Conservation (phyloP, 2,113 vertebrate genomes). For the Chionomys nivalis region DNA sequence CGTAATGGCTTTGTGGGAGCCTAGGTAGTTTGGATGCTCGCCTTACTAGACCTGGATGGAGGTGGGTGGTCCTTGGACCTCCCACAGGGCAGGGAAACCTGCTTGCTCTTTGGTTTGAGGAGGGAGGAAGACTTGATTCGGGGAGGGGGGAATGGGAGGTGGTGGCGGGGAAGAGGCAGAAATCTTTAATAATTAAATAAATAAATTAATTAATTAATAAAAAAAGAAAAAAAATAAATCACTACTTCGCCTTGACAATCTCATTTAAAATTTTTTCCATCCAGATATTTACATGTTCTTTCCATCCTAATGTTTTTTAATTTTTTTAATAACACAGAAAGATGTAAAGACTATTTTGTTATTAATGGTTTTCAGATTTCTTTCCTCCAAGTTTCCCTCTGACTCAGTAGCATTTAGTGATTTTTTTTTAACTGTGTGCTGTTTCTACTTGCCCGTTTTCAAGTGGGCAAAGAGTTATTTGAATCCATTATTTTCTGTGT, state of each 20-base stretch:
- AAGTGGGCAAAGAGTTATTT: background rate
- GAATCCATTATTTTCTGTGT: background rate
- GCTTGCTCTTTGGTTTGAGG: too few species aligned
- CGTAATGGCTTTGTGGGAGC: too few species aligned
- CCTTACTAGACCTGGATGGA: too few species aligned
- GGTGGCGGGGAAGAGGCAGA: too few species aligned
- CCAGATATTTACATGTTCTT: background rate
- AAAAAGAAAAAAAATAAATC: too few species aligned
- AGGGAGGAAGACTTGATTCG: too few species aligned
- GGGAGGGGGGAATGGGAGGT: too few species aligned
- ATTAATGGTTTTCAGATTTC: constrained; percentile 19
- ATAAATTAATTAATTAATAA: too few species aligned
- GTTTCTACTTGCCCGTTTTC: background rate
- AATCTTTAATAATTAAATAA: too few species aligned
- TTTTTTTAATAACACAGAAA: constrained; percentile 13
- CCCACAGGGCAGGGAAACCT: too few species aligned
- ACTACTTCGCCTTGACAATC: background rate
- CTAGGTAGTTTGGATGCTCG: too few species aligned
- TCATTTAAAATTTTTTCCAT: background rate
- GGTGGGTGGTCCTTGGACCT: too few species aligned
- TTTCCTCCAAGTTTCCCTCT: background rate
- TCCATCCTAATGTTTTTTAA: background rate
- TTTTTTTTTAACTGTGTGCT: background rate
- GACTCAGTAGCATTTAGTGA: background rate
- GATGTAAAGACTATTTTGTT: background rate